Conservation (phyloP, 2,113 vertebrate species). For the Natator depressus region DNA sequence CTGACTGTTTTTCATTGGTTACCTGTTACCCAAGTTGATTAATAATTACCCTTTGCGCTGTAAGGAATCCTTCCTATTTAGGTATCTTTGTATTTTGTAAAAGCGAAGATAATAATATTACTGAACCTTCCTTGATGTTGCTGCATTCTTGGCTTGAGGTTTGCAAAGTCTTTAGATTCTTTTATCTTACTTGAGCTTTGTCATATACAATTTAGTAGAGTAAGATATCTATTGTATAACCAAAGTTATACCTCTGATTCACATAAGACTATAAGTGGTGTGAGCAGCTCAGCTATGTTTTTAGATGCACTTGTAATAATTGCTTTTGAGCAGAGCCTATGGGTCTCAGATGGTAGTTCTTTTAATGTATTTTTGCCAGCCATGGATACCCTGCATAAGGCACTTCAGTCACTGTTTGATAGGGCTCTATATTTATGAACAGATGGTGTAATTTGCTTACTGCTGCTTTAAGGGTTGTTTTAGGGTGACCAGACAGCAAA, state of each 20-base stretch:
- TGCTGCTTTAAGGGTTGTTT: slow-evolving; percentile 24
- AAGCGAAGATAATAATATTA: accelerated
- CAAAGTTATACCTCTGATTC: background rate
- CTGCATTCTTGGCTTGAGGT: background rate
- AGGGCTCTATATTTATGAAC: slow-evolving; percentile 3
- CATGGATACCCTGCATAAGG: background rate
- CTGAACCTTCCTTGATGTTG: background rate
- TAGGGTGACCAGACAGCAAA: no score
- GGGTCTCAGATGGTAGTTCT: background rate
- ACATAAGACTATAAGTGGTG: background rate
- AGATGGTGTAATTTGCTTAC: slow-evolving; percentile 37
- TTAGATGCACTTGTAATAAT: slow-evolving; percentile 11
- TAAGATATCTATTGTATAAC: background rate
- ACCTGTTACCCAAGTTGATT: background rate
- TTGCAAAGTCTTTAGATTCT: background rate
- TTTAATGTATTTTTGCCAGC: slow-evolving; percentile 24
- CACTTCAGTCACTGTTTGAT: slow-evolving; percentile 29
- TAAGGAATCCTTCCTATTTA: background rate
- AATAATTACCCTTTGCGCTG: no score
- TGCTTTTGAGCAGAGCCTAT: slow-evolving; percentile 24
- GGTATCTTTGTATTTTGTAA: background rate
- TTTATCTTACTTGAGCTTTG: background rate
- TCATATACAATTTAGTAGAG: background rate
- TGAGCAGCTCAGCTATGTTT: slow-evolving; percentile 27
- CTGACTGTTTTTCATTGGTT: background rate